Base-by-base conservation (phyloP, 2,797 vertebrate species). In the Natrix natrix region DNA sequence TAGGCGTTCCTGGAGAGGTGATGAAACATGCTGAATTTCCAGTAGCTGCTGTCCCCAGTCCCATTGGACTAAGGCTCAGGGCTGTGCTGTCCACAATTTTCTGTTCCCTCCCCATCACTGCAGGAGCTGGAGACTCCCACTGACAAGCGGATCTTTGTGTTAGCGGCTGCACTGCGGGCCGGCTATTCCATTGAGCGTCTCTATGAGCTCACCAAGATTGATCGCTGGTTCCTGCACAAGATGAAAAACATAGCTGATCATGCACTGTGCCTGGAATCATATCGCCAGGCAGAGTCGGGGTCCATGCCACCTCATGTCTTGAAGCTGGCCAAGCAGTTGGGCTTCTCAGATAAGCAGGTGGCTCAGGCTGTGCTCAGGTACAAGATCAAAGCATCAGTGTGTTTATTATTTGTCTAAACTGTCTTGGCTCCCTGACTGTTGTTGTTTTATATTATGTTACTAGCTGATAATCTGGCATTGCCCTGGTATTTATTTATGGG, bases 261-360 rank as follows among this genome's bases (percentile, higher is more conserved):
- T 0, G 93, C 98, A 10, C 94, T 96, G 26, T 97, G 98, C 95
- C 97, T 99, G 93, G 98, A 99, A 95, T 97, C 97, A 0, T 99
- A 98, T 97, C 98, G 98, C 0, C 97, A 98, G 93, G 20, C 98
- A 98, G 97, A 98, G 96, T 88, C 60, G 0, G 87, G 93, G 0
- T 32, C 97, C 92, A 98, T 99, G 98, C 98, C 98, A 0, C 96
- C 97, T 0, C 95, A 98, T 0, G 97, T 98, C 95, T 98, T 99
- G 93, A 89, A 97, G 37, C 98, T 98, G 0, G 99, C 99, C 95
- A 99, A 99, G 95, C 98, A 99, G 97, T 98, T 99, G 0, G 99
- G 99, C 90, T 99, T 99, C 98, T 99, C 99, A 0, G 99, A 99
- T 97, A 99, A 99, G 97, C 99, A 99, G 97, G 99, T 99, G 16